Evolutionary conservation across 2,113 vertebrate species (phyloP).

Genomic region (Corydoras maculifer): DNA sequence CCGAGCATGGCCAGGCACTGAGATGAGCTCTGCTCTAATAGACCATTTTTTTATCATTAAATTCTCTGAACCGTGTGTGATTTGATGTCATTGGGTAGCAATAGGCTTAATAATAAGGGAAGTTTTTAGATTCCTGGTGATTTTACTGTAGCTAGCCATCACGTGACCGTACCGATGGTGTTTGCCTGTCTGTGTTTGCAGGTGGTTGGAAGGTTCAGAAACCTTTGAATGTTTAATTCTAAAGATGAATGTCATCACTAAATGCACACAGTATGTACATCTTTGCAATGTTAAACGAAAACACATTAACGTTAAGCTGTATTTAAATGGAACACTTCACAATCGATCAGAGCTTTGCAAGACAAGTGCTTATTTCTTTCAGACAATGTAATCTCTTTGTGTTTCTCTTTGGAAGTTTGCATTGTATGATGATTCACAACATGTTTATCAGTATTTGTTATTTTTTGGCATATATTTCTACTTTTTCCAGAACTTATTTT

Average conservation of each 20-base stretch:
- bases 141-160: slow-evolving; percentile 43
- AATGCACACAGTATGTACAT: neutral
- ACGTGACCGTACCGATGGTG: neutral
- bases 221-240: slow-evolving; percentile 1
- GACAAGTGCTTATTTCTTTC: too few relatives aligned
- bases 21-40: slow-evolving; percentile 1
- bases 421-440: too few relatives aligned
- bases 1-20: neutral
- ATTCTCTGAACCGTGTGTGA: slow-evolving; percentile 63
- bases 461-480: too few relatives aligned
- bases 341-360: too few relatives aligned
- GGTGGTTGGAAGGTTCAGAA: slow-evolving; percentile 1
- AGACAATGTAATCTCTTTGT: too few relatives aligned
- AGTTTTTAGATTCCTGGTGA: slow-evolving; percentile 50
- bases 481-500: too few relatives aligned
- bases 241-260: neutral
- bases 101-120: slow-evolving; percentile 49
- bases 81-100: slow-evolving; percentile 60
- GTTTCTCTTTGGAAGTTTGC: too few relatives aligned
- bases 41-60: slow-evolving; percentile 42
- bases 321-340: too few relatives aligned
- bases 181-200: slow-evolving; percentile 33
- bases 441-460: too few relatives aligned
- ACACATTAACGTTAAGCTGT: too few relatives aligned
- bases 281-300: neutral